These are phyloP conservation scores for Pissodes strobi DNA, from an alignment of 1,140 invertebrate species.

Conservation along the genomic window DNA sequence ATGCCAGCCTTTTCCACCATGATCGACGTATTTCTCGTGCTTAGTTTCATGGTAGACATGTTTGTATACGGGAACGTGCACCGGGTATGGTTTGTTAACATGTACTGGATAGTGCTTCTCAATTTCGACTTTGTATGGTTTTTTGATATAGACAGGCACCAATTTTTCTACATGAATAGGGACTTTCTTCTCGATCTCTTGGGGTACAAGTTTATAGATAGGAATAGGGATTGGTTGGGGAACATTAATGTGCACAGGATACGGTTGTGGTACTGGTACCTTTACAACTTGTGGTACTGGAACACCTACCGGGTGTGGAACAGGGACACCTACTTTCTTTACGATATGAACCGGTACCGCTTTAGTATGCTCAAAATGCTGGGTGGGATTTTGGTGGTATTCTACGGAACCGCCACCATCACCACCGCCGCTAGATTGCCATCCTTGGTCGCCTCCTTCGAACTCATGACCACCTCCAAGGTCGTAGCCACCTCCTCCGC, in stretches of 20 bases:
- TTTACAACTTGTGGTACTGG: slow-evolving; percentile 74
- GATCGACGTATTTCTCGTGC: slow-evolving; percentile 38
- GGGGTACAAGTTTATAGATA: slow-evolving; percentile 68
- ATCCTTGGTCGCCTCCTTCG: slow-evolving; percentile 28
- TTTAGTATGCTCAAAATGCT: slow-evolving; percentile 68
- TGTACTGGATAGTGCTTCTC: slow-evolving; percentile 78
- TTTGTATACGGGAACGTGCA: slow-evolving; percentile 80
- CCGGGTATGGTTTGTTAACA: slow-evolving; percentile 73
- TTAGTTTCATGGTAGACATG: slow-evolving; percentile 66
- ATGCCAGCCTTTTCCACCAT: slow-evolving; percentile 38
- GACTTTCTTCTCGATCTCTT: slow-evolving; percentile 72
- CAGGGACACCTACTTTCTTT: slow-evolving; percentile 74
- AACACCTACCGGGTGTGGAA: slow-evolving; percentile 75
- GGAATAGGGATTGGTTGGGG: slow-evolving; percentile 75
- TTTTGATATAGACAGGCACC: slow-evolving; percentile 75
- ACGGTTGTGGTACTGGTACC: slow-evolving; percentile 75
- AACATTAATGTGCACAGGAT: slow-evolving; percentile 71
- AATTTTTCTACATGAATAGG: slow-evolving; percentile 77
- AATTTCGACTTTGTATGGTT: slow-evolving; percentile 76
- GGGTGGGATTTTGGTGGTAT: slow-evolving; percentile 56
- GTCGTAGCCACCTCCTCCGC: slow-evolving; percentile 37
- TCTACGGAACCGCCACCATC: slow-evolving; percentile 43
- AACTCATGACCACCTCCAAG: slow-evolving; percentile 32
- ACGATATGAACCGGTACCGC: slow-evolving; percentile 73
- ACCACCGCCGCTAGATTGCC: slow-evolving; percentile 42